phyloP scores from a whole-genome alignment of 2,797 vertebrate genomes.

The Semotilus atromaculatus region DNA sequence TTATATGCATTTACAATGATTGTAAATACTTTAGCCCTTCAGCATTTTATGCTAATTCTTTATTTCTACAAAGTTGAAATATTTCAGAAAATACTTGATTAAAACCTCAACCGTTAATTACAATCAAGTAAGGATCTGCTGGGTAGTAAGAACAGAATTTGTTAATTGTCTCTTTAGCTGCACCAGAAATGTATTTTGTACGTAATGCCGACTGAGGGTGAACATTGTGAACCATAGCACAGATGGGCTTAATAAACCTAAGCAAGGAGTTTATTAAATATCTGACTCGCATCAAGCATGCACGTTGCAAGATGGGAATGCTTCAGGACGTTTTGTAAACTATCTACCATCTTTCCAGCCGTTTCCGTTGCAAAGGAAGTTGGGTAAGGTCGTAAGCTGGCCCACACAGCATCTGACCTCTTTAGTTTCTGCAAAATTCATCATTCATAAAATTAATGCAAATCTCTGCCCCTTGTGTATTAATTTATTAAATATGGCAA shows the following conservation, averaged over 20 bases:
- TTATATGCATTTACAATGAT: not conserved
- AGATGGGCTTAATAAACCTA: conserved; percentile 24
- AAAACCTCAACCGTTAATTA: too few species aligned
- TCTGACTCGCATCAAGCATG: conserved; percentile 15
- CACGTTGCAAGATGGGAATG: conserved; percentile 7
- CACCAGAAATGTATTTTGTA: not conserved
- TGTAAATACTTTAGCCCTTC: not conserved
- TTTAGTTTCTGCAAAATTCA: not conserved
- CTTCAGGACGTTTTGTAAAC: not conserved
- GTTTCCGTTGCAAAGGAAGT: not conserved
- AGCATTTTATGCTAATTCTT: not conserved
- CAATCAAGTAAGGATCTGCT: not conserved
- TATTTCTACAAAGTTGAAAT: not conserved
- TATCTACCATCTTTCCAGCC: not conserved
- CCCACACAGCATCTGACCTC: not conserved
- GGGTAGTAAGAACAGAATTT: not conserved
- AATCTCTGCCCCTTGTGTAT: not conserved
- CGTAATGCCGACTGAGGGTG: not conserved
- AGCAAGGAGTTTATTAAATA: conserved; percentile 20
- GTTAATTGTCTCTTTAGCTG: not conserved
- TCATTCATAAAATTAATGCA: not conserved
- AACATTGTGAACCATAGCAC: not conserved
- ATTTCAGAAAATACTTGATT: not conserved
- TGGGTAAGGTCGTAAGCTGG: not conserved
- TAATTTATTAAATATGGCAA: not conserved